Percentiles rank a stretch among this genome's conserved stretches.
phyloP scores from a whole-genome alignment of 2,797 vertebrate species.

The Knipowitschia caucasica region DNA sequence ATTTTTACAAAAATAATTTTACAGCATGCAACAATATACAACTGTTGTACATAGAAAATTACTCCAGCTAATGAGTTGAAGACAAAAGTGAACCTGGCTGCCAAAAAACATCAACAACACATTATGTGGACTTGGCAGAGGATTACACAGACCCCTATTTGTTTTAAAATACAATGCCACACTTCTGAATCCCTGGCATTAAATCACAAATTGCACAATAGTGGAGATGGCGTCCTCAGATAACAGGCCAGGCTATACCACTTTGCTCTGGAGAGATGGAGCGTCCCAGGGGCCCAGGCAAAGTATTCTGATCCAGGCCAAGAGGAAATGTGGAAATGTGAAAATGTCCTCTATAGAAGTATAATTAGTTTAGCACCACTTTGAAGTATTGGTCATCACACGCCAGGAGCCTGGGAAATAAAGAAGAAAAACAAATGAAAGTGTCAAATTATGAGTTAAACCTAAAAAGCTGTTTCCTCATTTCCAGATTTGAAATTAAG shows the following conservation, averaged over 20 bases:
- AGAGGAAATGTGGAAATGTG: background rate
- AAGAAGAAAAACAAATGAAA: background rate
- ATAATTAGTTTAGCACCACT: background rate
- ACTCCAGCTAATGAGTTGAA: constrained; percentile 21
- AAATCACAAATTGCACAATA: constrained; percentile 10
- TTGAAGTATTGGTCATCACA: constrained; percentile 1
- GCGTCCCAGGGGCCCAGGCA: constrained; percentile 2
- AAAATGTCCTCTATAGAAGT: background rate
- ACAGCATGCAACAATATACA: constrained; percentile 13
- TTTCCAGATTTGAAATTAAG: no score
- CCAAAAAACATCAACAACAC: constrained; percentile 33
- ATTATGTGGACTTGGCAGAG: constrained; percentile 35
- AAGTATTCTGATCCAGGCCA: background rate
- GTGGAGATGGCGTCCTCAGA: constrained; percentile 17
- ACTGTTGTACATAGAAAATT: constrained; percentile 17
- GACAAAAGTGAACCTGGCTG: constrained; percentile 22
- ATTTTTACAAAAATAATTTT: background rate
- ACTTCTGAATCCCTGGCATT: constrained; percentile 30
- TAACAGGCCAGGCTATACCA: constrained; percentile 2
- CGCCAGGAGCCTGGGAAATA: background rate
- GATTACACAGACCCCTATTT: constrained; percentile 22
- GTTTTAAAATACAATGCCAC: constrained; percentile 30
- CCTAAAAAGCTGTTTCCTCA: no score
- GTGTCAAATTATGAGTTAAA: background rate
- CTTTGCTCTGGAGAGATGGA: constrained; percentile 1